Evolutionary conservation across 1,140 invertebrate species (phyloP).

Genomic region (Drosophila leontia): DNA sequence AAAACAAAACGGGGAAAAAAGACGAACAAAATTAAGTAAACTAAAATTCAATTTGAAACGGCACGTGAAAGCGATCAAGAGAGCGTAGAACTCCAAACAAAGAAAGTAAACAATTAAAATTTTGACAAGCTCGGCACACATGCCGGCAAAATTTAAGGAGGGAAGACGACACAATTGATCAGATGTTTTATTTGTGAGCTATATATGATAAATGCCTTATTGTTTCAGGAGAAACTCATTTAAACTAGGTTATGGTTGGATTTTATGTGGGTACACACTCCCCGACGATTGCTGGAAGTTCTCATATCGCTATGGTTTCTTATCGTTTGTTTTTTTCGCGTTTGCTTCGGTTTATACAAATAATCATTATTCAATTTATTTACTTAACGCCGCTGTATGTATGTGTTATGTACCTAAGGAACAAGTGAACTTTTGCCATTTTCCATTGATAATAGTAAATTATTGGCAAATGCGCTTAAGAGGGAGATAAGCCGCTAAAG

Average conservation of each 20-base stretch:
- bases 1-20: conserved; percentile 4
- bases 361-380: conserved; percentile 28
- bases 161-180: conserved; percentile 8
- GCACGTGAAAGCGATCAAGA: conserved; percentile 43
- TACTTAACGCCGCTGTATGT: not conserved
- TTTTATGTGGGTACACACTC: not conserved
- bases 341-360: conserved; percentile 23
- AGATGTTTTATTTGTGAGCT: not conserved
- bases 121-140: conserved; percentile 11
- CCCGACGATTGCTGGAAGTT: not conserved
- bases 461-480: conserved; percentile 71
- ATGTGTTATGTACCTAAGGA: conserved; percentile 7
- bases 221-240: conserved; percentile 8
- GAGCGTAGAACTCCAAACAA: conserved; percentile 12
- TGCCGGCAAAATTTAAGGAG: conserved; percentile 2
- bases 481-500: conserved; percentile 65
- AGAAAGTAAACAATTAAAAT: conserved; percentile 23
- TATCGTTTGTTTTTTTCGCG: conserved; percentile 24
- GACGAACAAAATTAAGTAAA: conserved; percentile 5
- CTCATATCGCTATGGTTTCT: conserved; percentile 15
- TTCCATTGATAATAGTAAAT: conserved; percentile 69
- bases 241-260: conserved; percentile 36
- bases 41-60: conserved; percentile 44
- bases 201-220: not conserved
- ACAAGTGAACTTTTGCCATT: conserved; percentile 59